Evolutionary conservation across 2,888 invertebrate genomes (phyloP), one percentile per base, ranked within the genome.

Genomic region (Clunio marinus): DNA sequence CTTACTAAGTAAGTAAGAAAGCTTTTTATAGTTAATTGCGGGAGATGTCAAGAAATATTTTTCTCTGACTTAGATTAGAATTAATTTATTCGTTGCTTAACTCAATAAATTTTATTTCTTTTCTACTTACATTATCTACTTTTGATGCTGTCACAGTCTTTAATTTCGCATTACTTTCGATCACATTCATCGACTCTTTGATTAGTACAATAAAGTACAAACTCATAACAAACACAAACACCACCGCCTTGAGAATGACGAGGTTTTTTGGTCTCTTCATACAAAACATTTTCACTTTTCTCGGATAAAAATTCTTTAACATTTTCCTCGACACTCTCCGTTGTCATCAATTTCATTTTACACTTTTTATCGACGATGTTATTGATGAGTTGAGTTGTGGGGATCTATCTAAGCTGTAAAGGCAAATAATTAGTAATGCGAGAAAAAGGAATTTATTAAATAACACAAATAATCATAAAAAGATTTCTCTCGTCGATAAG

Each of bases 111-210:
- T n/a, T n/a, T n/a, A n/a, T n/a, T n/a, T n/a, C n/a, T n/a, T n/a
- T n/a, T n/a, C n/a, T 60, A 63, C 63, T 63, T 20, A 63, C 63
- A 25, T 37, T 63, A 63, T 63, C 63, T 63, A 63, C 10, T 63
- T 63, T 63, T n/a, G 46, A 2, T 5, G 35, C 27, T 58, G 27
- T 3, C 24, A 28, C 63, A 63, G 63, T 63, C 63, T 63, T 63
- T 5, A 28, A 63, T 63, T 63, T 66, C 24, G 51, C 57, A 51
- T 51, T 51, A 28, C 17, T 65, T 20, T 66, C 55, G 55, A 66
- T 66, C 24, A 55, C 57, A 37, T 66, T 51, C 24, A 51, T 66
- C 10, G 66, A 66, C 20, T 66, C 66, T 25, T 46, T 32, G 17
- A 66, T 55, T n/a, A 66, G 55, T 1, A 66, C 66, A 13, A 66